Base-by-base conservation (phyloP, 1,140 invertebrate genomes). In the Drosophila parabipectinata region DNA sequence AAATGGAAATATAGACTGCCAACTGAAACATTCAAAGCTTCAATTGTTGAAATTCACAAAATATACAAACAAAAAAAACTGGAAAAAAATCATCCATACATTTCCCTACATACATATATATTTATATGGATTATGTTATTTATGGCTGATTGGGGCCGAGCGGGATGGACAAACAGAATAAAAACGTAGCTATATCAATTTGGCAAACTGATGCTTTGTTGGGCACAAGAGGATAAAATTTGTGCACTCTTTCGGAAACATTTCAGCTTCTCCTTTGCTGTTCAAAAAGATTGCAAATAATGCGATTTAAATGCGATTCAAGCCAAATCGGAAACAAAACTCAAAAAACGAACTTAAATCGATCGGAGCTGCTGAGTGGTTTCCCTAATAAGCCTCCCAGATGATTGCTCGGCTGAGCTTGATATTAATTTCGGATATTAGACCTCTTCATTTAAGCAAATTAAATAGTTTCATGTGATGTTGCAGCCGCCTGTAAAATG, bases 81-180 rank as follows among this genome's bases (percentile, higher is more conserved):
- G 34, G 34, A 10, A 37, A 37, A 18, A 37, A 37, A 37, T 12
- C 12, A 37, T 28, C 34, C 12, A 37, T 12, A 37, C 34, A 37
- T 37, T n/a, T 37, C 4, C 21, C 21, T 12, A 12, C 4, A 53
- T 47, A 45, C 41, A 14, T 69, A 44, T 58, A 50, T 66, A 51
- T 68, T 51, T 56, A 37, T 72, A 44, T 74, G 76, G 57, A 79
- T 79, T 79, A 73, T 74, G 61, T 68, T 79, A 79, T 79, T 79
- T 78, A 78, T 78, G 47, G 56, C 34, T 54, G 56, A 34, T 12
- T 34, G 55, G n/a, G 6, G 5, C 28, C 32, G 34, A 39, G 18
- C 9, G n/a, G 14, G 41, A 45, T 45, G 14, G 24, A 18, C 24
- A 72, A 64, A 64, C 26, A 47, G n/a, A 56, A 41, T 24, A 69